Conservation (phyloP, 2,888 invertebrate genomes). For the Monochamus alternatus region DNA sequence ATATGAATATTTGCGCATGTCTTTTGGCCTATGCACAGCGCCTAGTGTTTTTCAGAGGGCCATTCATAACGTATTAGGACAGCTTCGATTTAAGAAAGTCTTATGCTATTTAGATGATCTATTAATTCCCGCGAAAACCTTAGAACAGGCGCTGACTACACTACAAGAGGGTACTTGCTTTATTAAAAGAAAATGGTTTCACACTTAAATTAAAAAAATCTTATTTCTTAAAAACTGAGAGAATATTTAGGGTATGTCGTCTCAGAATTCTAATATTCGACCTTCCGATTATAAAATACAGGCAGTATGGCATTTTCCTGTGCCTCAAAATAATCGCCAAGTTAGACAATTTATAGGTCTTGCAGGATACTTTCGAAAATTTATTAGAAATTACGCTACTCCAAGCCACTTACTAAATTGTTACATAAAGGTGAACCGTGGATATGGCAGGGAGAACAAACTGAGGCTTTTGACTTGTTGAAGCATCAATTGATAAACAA, state of each 20-base stretch:
- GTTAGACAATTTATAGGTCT: constrained; percentile 38
- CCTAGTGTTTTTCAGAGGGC: neutral
- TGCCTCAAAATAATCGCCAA: constrained; percentile 36
- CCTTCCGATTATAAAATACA: constrained; percentile 22
- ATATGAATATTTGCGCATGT: neutral
- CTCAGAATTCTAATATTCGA: constrained; percentile 4
- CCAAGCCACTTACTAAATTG: constrained; percentile 44
- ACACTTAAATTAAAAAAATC: constrained; percentile 1
- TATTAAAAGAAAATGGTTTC: no score
- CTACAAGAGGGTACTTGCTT: no score
- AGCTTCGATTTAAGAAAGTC: neutral
- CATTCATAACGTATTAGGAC: neutral
- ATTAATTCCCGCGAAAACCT: neutral
- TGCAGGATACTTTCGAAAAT: constrained; percentile 36
- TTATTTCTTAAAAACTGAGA: neutral
- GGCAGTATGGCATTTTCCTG: constrained; percentile 33
- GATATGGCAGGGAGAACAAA: constrained; percentile 35
- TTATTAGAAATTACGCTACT: constrained; percentile 38
- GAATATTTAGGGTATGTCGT: neutral
- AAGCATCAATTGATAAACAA: constrained; percentile 17
- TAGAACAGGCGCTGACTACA: no score
- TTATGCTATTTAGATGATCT: no score
- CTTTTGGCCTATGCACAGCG: no score
- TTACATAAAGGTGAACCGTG: constrained; percentile 35
- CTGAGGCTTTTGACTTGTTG: constrained; percentile 35